Evolutionary conservation across 2,888 invertebrate species (phyloP).

Genomic region (Philhelius pedissequus): DNA sequence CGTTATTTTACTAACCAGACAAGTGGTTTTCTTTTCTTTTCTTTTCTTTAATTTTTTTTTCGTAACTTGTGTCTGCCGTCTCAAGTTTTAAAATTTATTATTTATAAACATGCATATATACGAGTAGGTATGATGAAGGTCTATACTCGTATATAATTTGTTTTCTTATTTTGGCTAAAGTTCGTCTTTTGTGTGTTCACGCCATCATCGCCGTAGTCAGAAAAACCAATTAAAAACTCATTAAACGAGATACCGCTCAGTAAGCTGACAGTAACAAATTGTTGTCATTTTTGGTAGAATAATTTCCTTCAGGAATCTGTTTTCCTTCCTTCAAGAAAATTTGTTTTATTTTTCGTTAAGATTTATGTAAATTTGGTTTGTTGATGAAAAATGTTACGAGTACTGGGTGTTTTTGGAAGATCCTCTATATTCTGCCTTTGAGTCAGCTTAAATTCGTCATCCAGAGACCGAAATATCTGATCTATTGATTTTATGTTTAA

Average conservation of each 20-base stretch:
- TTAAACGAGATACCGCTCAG: slow-evolving; percentile 64
- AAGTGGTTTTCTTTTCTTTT: not conserved
- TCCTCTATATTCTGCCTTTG: slow-evolving; percentile 19
- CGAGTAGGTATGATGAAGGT: not conserved
- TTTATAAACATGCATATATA: slow-evolving; percentile 3
- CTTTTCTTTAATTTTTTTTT: not conserved
- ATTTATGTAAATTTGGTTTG: slow-evolving; percentile 64
- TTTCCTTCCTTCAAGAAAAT: slow-evolving; percentile 62
- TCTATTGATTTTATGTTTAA: not conserved
- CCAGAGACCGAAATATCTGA: not conserved
- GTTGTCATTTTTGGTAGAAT: slow-evolving; percentile 67
- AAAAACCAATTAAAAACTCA: slow-evolving; percentile 69
- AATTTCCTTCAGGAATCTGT: slow-evolving; percentile 59
- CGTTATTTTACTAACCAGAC: slow-evolving; percentile 21
- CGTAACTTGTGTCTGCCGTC: not conserved
- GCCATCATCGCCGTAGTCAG: slow-evolving; percentile 44
- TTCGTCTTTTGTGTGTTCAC: slow-evolving; percentile 53
- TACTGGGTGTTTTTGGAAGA: slow-evolving; percentile 52
- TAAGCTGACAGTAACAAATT: slow-evolving; percentile 67
- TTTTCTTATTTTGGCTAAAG: slow-evolving; percentile 49
- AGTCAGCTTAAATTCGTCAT: not conserved
- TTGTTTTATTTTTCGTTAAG: slow-evolving; percentile 59
- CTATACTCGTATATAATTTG: not conserved
- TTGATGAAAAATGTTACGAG: slow-evolving; percentile 57
- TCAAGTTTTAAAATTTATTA: slow-evolving; percentile 8